Conservation (phyloP, 2,888 invertebrate genomes). For the Cremastinae sp. region DNA sequence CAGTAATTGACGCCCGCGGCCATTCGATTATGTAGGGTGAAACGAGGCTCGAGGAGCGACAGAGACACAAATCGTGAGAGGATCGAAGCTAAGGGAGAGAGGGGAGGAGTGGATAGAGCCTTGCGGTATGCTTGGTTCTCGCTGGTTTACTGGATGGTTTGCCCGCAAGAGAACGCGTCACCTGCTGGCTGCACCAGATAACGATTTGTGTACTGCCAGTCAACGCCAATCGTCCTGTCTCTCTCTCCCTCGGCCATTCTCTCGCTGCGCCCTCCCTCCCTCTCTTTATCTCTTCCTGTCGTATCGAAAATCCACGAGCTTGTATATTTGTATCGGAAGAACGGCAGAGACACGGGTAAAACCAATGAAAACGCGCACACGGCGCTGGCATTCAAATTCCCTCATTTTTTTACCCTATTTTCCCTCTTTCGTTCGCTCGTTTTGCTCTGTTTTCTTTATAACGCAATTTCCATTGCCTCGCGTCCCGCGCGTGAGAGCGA, state of each 20-base stretch:
- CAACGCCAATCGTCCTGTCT: slow-evolving; percentile 37
- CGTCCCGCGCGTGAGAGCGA: not conserved
- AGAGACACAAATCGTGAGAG: slow-evolving; percentile 8
- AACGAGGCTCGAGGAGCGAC: slow-evolving; percentile 44
- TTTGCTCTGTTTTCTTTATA: slow-evolving; percentile 17
- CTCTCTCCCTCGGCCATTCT: not conserved
- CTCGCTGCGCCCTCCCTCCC: not conserved
- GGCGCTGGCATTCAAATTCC: slow-evolving; percentile 51
- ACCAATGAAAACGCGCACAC: slow-evolving; percentile 18
- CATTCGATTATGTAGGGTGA: slow-evolving; percentile 58
- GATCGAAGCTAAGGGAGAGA: not conserved
- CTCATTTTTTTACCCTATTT: slow-evolving; percentile 39
- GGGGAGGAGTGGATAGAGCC: not conserved
- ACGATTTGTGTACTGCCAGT: slow-evolving; percentile 62
- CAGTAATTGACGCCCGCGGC: slow-evolving; percentile 61
- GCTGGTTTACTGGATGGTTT: slow-evolving; percentile 58
- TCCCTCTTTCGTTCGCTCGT: too few species aligned
- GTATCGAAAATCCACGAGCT: not conserved
- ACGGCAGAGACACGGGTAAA: not conserved
- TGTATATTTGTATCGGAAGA: not conserved
- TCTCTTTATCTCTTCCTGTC: not conserved
- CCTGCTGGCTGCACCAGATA: slow-evolving; percentile 61
- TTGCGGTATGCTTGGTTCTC: slow-evolving; percentile 52
- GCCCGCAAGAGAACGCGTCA: slow-evolving; percentile 54
- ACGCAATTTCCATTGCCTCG: not conserved